A percentile compares a stretch with the other conserved stretches of the same genome.
Evolutionary conservation across 2,888 invertebrate species (phyloP).

Genomic region (Linnaemya vulpina): DNA sequence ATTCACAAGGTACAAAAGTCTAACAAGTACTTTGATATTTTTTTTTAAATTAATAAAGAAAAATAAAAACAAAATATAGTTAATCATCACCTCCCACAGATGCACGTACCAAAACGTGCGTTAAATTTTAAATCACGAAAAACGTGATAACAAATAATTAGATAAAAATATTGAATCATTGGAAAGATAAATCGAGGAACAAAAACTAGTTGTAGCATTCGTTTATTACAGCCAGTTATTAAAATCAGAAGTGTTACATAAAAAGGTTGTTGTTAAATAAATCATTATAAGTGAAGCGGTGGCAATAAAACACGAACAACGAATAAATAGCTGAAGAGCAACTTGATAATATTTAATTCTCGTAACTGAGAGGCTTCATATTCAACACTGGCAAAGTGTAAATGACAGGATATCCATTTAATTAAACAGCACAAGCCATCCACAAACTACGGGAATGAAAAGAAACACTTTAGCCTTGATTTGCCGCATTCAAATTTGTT

Average conservation of each 20-base stretch:
- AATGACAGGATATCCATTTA: slow-evolving; percentile 70
- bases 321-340: slow-evolving; percentile 9
- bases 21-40: background rate
- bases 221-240: slow-evolving; percentile 1
- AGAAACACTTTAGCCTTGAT: background rate
- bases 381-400: slow-evolving; percentile 57
- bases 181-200: slow-evolving; percentile 16
- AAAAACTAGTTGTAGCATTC: slow-evolving; percentile 4
- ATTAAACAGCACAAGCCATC: slow-evolving; percentile 55
- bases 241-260: slow-evolving; percentile 1
- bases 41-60: background rate
- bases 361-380: slow-evolving; percentile 62
- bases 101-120: slow-evolving; percentile 62
- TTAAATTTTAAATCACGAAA: slow-evolving; percentile 68
- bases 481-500: background rate
- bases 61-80: slow-evolving; percentile 2
- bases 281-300: slow-evolving; percentile 9
- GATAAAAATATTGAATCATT: slow-evolving; percentile 44
- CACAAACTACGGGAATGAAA: background rate
- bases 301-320: slow-evolving; percentile 9
- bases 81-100: slow-evolving; percentile 62
- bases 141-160: slow-evolving; percentile 69
- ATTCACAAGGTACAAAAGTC: background rate
- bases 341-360: slow-evolving; percentile 40
- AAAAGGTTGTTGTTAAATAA: slow-evolving; percentile 20